phyloP scores from a whole-genome alignment of 2,113 vertebrate genomes.

The Kryptolebias marmoratus region DNA sequence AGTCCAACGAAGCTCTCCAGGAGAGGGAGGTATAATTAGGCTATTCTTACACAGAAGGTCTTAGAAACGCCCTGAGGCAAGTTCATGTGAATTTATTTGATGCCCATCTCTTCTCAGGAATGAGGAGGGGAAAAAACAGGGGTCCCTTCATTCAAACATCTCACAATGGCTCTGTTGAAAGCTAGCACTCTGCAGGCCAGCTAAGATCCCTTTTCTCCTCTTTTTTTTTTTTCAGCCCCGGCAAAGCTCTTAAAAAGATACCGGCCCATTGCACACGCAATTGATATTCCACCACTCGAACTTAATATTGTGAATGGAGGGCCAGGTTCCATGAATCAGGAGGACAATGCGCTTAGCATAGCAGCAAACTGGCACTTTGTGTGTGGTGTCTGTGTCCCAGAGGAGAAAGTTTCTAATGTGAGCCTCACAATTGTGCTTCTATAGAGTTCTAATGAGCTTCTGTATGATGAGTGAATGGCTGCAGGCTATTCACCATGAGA shows the following conservation, averaged over 20 bases:
- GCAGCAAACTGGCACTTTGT: slow-evolving; percentile 93
- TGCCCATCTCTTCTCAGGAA: slow-evolving; percentile 76
- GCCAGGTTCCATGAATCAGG: slow-evolving; percentile 82
- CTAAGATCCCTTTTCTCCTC: slow-evolving; percentile 76
- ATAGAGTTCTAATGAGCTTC: slow-evolving; percentile 98
- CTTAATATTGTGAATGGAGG: slow-evolving; percentile 84
- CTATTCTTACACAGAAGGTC: slow-evolving; percentile 71
- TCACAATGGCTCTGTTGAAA: slow-evolving; percentile 75
- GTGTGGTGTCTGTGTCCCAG: slow-evolving; percentile 87
- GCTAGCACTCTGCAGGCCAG: slow-evolving; percentile 71
- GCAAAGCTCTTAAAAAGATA: slow-evolving; percentile 79
- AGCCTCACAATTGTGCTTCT: slow-evolving; percentile 92
- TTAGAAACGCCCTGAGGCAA: slow-evolving; percentile 73
- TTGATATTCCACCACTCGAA: slow-evolving; percentile 82
- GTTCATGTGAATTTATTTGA: slow-evolving; percentile 83
- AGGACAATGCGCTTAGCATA: slow-evolving; percentile 86
- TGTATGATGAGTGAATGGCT: slow-evolving; percentile 91
- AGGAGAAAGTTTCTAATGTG: slow-evolving; percentile 92
- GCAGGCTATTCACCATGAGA: slow-evolving; percentile 89
- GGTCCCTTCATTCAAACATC: slow-evolving; percentile 68
- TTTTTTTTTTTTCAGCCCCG: slow-evolving; percentile 73
- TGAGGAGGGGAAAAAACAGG: slow-evolving; percentile 70
- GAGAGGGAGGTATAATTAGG: slow-evolving; percentile 74
- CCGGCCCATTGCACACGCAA: slow-evolving; percentile 78
- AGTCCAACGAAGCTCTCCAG: slow-evolving; percentile 63